These are phyloP conservation scores for Myotis myotis DNA, from an alignment of 2,797 vertebrate species.

Conservation along the genomic window DNA sequence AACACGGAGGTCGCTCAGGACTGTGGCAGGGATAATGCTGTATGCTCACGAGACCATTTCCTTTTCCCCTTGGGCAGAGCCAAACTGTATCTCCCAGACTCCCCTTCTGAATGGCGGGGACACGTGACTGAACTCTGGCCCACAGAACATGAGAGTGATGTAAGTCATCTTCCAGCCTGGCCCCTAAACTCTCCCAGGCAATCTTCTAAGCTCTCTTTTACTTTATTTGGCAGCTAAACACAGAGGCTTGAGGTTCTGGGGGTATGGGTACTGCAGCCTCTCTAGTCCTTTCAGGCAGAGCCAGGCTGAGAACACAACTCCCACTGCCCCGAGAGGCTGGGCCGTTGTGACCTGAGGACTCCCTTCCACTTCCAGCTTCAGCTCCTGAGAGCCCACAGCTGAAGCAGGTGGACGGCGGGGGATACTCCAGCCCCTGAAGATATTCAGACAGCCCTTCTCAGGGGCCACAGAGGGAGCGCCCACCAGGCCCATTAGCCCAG, in stretches of 20 bases:
- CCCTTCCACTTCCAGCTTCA: not conserved
- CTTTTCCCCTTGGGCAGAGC: not conserved
- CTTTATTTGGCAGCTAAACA: not conserved
- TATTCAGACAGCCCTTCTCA: not conserved
- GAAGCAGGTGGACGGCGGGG: not conserved
- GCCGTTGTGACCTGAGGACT: slow-evolving; percentile 25
- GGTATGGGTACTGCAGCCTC: not conserved
- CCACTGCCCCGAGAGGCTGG: not conserved
- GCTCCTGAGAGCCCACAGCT: not conserved
- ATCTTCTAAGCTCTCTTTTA: not conserved
- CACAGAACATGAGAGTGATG: not conserved
- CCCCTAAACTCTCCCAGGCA: not conserved
- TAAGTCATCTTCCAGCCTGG: not conserved
- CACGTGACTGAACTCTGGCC: not conserved
- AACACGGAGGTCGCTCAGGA: not conserved
- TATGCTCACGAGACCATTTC: not conserved
- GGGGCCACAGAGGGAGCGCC: not conserved
- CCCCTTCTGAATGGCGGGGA: not conserved
- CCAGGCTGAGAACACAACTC: not conserved
- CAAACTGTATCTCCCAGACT: not conserved
- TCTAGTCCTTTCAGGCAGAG: not conserved
- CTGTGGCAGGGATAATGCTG: not conserved
- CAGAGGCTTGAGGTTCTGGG: not conserved
- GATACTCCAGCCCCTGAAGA: not conserved
- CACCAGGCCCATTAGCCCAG: slow-evolving; percentile 48